Percentiles rank a stretch among this genome's conserved stretches.
Conservation (phyloP, 2,888 invertebrate genomes). For the Shargacucullia verbasci region DNA sequence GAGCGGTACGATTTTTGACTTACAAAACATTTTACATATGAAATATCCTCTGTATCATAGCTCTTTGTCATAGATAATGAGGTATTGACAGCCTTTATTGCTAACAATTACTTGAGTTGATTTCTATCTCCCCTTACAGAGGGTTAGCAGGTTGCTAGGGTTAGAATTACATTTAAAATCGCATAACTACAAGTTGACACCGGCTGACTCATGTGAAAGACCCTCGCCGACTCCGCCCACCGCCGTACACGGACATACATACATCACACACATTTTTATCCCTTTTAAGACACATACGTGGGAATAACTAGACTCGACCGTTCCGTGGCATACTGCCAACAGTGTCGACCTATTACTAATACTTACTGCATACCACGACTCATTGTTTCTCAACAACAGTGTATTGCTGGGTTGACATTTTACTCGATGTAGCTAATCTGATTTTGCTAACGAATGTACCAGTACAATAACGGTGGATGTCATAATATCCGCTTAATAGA, state of each 20-base stretch:
- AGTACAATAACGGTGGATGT: conserved; percentile 57
- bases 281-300: conserved; percentile 74
- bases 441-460: conserved; percentile 54
- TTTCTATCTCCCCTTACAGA: conserved; percentile 47
- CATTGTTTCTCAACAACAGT: conserved; percentile 71
- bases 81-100: conserved; percentile 35
- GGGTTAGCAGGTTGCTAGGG: conserved; percentile 44
- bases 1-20: too few relatives aligned
- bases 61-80: too few relatives aligned
- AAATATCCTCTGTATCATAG: too few relatives aligned
- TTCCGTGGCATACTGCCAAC: conserved; percentile 72
- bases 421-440: conserved; percentile 54
- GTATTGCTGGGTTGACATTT: conserved; percentile 64
- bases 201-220: conserved; percentile 66
- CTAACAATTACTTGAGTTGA: conserved; percentile 34
- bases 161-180: conserved; percentile 35
- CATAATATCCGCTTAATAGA: conserved; percentile 62
- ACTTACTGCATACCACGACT: conserved; percentile 43
- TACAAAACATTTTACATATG: too few relatives aligned
- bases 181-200: conserved; percentile 39
- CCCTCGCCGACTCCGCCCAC: conserved; percentile 63
- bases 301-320: conserved; percentile 65
- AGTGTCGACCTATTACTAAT: conserved; percentile 50
- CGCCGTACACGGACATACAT: conserved; percentile 71
- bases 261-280: conserved; percentile 75